Conservation (phyloP, 2,888 invertebrate genomes). For the Glaucopsyche alexis region DNA sequence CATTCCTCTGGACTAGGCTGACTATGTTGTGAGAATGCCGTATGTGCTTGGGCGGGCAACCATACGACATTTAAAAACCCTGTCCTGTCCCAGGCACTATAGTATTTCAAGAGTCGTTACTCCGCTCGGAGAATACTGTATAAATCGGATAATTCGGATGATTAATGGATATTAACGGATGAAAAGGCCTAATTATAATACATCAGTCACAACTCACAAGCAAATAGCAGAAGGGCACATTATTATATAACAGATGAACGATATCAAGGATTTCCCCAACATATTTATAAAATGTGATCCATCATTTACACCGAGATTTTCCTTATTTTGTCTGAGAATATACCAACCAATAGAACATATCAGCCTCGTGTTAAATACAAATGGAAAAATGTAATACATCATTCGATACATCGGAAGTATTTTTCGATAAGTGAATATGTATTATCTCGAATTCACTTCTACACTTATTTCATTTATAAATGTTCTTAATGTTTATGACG, state of each 20-base stretch:
- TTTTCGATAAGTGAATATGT: background rate
- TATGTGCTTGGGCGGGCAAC: no score
- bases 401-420: conserved; percentile 5
- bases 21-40: no score
- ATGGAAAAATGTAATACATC: conserved; percentile 20
- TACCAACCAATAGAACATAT: background rate
- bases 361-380: conserved; percentile 5
- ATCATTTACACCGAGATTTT: conserved; percentile 18
- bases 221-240: background rate
- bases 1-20: no score
- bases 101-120: no score
- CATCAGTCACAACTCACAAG: background rate
- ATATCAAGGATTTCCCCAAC: background rate
- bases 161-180: no score
- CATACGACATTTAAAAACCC: no score
- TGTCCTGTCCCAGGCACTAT: no score
- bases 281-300: conserved; percentile 17
- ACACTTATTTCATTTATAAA: background rate
- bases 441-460: background rate
- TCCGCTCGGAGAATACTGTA: no score
- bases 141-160: no score
- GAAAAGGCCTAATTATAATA: no score
- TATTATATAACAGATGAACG: background rate
- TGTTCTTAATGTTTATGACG: no score
- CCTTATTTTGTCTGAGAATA: background rate